Conservation (phyloP, 1,140 invertebrate species). For the Lithobius niger region DNA sequence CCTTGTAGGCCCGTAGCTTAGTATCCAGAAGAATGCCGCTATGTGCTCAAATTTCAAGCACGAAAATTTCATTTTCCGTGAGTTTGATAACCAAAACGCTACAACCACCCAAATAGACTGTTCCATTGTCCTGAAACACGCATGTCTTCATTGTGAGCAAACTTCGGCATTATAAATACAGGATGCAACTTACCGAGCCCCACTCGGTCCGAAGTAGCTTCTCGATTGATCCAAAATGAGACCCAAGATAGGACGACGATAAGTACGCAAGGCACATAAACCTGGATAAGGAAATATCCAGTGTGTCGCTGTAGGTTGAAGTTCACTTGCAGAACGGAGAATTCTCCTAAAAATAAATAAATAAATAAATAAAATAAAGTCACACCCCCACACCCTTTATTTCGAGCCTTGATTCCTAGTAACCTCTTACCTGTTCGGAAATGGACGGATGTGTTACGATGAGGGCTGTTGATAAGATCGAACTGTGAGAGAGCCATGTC, state of each 20-base stretch:
- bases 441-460: constrained; percentile 49
- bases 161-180: too few relatives aligned
- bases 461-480: constrained; percentile 71
- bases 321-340: constrained; percentile 34
- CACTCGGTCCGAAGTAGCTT: constrained; percentile 41
- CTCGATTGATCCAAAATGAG: constrained; percentile 38
- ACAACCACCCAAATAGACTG: too few relatives aligned
- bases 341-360: constrained; percentile 16
- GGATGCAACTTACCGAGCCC: constrained; percentile 61
- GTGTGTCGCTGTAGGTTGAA: constrained; percentile 39
- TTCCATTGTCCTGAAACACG: too few relatives aligned
- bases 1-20: too few relatives aligned
- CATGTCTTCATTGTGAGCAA: too few relatives aligned
- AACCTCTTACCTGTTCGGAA: constrained; percentile 30
- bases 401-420: neutral
- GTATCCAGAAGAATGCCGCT: too few relatives aligned
- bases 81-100: too few relatives aligned
- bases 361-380: neutral
- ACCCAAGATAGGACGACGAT: constrained; percentile 43
- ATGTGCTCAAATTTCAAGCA: too few relatives aligned
- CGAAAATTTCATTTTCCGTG: too few relatives aligned
- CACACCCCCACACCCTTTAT: too few relatives aligned
- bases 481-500: constrained; percentile 86
- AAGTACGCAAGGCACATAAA: constrained; percentile 38
- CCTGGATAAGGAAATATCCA: constrained; percentile 44